These are phyloP conservation scores for Brachylomia viminalis DNA, from an alignment of 2,888 invertebrate genomes.

Conservation along the genomic window DNA sequence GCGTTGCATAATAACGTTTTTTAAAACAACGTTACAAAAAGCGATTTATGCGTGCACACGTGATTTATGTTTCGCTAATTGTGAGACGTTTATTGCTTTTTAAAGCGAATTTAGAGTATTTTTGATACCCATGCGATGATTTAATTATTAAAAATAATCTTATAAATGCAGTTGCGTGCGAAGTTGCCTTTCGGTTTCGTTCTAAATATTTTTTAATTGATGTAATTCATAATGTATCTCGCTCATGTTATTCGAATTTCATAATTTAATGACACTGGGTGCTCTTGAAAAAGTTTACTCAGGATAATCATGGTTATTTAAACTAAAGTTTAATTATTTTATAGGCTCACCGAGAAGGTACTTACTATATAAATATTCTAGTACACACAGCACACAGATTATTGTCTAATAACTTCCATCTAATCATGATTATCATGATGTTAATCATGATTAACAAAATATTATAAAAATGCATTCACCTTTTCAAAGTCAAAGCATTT, in stretches of 20 bases:
- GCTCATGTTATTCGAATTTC: not conserved
- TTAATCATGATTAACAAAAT: not conserved
- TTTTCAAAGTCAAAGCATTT: no score
- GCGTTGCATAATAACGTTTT: slow-evolving; percentile 25
- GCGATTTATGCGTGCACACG: slow-evolving; percentile 22
- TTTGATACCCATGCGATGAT: slow-evolving; percentile 36
- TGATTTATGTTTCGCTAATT: slow-evolving; percentile 61
- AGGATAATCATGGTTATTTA: not conserved
- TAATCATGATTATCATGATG: not conserved
- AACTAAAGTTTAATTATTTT: not conserved
- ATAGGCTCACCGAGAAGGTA: not conserved
- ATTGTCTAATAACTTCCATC: not conserved
- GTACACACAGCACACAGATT: not conserved
- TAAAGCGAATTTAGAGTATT: slow-evolving; percentile 33
- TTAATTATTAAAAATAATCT: slow-evolving; percentile 45
- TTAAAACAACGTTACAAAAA: slow-evolving; percentile 40
- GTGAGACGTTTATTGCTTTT: slow-evolving; percentile 43
- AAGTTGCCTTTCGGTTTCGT: slow-evolving; percentile 10
- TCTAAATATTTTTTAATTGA: slow-evolving; percentile 34
- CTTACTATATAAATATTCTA: not conserved
- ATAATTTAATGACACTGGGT: not conserved
- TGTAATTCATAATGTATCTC: slow-evolving; percentile 13
- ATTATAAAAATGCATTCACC: slow-evolving; percentile 16
- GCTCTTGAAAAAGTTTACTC: not conserved
- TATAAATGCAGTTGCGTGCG: slow-evolving; percentile 14